phyloP scores from a whole-genome alignment of 2,888 invertebrate genomes.

The Lasius platythorax region DNA sequence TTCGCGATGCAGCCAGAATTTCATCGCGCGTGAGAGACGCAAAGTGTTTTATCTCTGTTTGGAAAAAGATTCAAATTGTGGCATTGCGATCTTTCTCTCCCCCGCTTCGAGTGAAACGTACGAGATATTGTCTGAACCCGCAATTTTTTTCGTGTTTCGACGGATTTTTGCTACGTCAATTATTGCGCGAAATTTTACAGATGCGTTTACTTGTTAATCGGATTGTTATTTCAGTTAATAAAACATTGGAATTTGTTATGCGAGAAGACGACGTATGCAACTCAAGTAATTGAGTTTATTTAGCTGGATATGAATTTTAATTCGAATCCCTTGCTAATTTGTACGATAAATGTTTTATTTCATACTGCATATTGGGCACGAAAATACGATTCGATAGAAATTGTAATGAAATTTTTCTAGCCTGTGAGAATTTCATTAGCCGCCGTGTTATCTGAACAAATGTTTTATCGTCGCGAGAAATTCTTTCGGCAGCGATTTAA shows the following conservation, averaged over 20 bases:
- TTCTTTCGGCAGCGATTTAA: constrained; percentile 9
- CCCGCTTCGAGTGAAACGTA: background rate
- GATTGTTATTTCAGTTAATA: constrained; percentile 24
- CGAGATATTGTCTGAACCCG: background rate
- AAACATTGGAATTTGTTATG: constrained; percentile 41
- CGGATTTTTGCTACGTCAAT: constrained; percentile 23
- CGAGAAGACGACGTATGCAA: constrained; percentile 24
- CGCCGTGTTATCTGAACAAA: constrained; percentile 15
- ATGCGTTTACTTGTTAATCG: constrained; percentile 35
- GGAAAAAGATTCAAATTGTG: constrained; percentile 33
- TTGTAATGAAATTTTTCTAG: constrained; percentile 39
- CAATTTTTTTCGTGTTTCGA: constrained; percentile 39
- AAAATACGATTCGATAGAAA: constrained; percentile 31
- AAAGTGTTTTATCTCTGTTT: constrained; percentile 29
- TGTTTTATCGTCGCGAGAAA: constrained; percentile 35
- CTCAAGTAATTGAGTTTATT: constrained; percentile 42
- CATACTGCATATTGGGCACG: background rate
- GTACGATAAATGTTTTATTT: constrained; percentile 27
- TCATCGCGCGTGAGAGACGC: constrained; percentile 59
- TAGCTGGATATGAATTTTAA: constrained; percentile 30
- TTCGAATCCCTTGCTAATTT: constrained; percentile 27
- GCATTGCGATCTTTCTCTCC: constrained; percentile 23
- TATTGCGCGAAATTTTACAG: background rate
- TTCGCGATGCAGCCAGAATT: constrained; percentile 46
- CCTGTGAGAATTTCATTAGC: constrained; percentile 33